phyloP scores from a whole-genome alignment of 2,888 invertebrate genomes.

The Limnephilus auricula region DNA sequence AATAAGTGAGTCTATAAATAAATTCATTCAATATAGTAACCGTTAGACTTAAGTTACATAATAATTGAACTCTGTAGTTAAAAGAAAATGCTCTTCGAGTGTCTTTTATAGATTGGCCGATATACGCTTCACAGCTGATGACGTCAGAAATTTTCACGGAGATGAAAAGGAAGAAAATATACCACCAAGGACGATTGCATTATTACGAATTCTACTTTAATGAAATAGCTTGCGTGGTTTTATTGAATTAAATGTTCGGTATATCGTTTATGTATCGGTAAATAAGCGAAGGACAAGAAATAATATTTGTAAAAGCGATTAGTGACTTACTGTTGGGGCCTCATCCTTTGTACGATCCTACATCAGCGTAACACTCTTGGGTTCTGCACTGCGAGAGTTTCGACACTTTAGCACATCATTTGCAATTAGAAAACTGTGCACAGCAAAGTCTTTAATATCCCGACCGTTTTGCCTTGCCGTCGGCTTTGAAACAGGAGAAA shows the following conservation, averaged over 20 bases:
- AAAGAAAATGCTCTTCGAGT: neutral
- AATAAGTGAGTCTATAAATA: neutral
- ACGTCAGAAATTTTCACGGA: constrained; percentile 55
- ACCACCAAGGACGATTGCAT: neutral
- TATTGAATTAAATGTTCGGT: neutral
- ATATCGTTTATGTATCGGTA: neutral
- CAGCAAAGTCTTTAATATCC: neutral
- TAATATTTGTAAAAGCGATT: constrained; percentile 7
- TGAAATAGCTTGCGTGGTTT: neutral
- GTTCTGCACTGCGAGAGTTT: neutral
- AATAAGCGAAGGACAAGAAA: neutral
- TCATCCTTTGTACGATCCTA: constrained; percentile 49
- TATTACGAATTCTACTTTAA: neutral
- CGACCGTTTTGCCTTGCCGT: constrained; percentile 12
- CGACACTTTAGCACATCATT: constrained; percentile 9
- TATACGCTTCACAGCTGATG: constrained; percentile 58
- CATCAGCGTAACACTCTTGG: constrained; percentile 29
- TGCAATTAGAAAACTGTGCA: neutral
- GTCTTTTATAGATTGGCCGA: neutral
- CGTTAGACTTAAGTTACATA: neutral
- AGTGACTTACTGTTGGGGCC: constrained; percentile 53
- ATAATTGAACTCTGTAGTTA: neutral
- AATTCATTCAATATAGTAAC: neutral
- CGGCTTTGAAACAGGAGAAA: constrained; percentile 18
- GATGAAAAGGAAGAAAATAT: constrained; percentile 44